Percentiles rank a stretch among this genome's conserved stretches.
phyloP scores from a whole-genome alignment of 2,888 invertebrate genomes.

The Pherbina coryleti region DNA sequence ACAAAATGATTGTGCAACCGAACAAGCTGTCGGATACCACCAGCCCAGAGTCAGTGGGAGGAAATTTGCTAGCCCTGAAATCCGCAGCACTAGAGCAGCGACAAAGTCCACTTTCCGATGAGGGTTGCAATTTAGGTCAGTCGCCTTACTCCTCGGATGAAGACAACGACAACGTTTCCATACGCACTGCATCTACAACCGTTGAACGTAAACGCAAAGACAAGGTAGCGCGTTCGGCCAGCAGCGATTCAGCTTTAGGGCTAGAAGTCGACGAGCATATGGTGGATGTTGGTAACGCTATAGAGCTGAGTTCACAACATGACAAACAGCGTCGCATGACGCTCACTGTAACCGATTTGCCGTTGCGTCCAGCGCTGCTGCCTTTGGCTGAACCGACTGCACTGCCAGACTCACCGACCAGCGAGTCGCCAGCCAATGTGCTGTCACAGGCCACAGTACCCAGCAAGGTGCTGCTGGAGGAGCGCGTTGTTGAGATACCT shows the following conservation, averaged over 20 bases:
- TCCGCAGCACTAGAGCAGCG: constrained; percentile 50
- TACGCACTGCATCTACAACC: constrained; percentile 44
- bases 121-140: constrained; percentile 64
- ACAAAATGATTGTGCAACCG: constrained; percentile 50
- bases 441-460: constrained; percentile 57
- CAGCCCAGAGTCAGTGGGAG: constrained; percentile 33
- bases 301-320: constrained; percentile 23
- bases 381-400: constrained; percentile 68
- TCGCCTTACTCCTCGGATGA: constrained; percentile 67
- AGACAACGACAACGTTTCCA: constrained; percentile 47
- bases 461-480: constrained; percentile 73
- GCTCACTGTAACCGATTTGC: constrained; percentile 68
- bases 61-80: constrained; percentile 45
- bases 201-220: constrained; percentile 55
- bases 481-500: constrained; percentile 71
- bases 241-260: constrained; percentile 68
- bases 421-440: constrained; percentile 43
- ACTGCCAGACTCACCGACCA: constrained; percentile 63
- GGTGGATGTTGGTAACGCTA: constrained; percentile 38
- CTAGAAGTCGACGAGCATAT: constrained; percentile 64
- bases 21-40: constrained; percentile 38
- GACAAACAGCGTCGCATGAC: constrained; percentile 65
- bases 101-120: constrained; percentile 63
- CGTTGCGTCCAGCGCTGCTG: constrained; percentile 65
- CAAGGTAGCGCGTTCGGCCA: constrained; percentile 66